These are phyloP conservation scores for Hermetia illucens DNA, from an alignment of 1,140 invertebrate genomes.

Conservation along the genomic window DNA sequence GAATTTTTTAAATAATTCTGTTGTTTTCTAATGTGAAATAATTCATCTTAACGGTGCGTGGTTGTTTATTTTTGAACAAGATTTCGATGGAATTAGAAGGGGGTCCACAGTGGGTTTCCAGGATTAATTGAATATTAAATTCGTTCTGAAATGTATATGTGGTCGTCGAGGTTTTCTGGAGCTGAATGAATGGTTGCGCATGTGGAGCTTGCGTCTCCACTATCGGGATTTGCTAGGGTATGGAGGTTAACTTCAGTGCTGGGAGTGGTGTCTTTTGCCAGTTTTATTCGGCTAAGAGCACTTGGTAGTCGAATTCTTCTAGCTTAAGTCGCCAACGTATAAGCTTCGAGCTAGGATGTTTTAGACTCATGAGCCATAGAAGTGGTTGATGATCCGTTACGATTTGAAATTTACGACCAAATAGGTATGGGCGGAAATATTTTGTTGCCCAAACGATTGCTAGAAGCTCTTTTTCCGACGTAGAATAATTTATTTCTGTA, in stretches of 20 bases:
- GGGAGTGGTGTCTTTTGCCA: not conserved
- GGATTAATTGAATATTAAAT: constrained; percentile 9
- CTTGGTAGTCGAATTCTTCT: constrained; percentile 20
- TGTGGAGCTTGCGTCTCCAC: not conserved
- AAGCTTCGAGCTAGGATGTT: constrained; percentile 18
- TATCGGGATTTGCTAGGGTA: not conserved
- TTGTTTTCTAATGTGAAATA: constrained; percentile 2
- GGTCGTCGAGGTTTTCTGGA: constrained; percentile 4
- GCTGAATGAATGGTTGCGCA: constrained; percentile 3
- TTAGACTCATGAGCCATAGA: constrained; percentile 26
- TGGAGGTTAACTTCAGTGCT: not conserved
- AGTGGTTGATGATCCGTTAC: constrained; percentile 8
- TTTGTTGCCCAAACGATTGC: constrained; percentile 27
- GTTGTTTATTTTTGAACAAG: constrained; percentile 7
- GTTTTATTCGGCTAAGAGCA: constrained; percentile 16
- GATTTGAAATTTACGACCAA: constrained; percentile 16
- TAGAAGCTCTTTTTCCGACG: constrained; percentile 24
- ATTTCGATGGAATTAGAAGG: constrained; percentile 7
- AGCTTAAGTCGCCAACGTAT: constrained; percentile 13
- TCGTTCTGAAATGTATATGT: constrained; percentile 9
- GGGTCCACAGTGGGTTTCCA: constrained; percentile 3
- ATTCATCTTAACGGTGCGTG: constrained; percentile 7
- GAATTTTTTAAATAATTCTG: constrained; percentile 11
- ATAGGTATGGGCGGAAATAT: constrained; percentile 29
- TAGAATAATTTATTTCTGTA: constrained; percentile 24